A percentile compares a stretch with the other conserved stretches of the same genome.
Evolutionary conservation across 2,797 vertebrate genomes (phyloP).

Genomic region (Danio albolineatus): DNA sequence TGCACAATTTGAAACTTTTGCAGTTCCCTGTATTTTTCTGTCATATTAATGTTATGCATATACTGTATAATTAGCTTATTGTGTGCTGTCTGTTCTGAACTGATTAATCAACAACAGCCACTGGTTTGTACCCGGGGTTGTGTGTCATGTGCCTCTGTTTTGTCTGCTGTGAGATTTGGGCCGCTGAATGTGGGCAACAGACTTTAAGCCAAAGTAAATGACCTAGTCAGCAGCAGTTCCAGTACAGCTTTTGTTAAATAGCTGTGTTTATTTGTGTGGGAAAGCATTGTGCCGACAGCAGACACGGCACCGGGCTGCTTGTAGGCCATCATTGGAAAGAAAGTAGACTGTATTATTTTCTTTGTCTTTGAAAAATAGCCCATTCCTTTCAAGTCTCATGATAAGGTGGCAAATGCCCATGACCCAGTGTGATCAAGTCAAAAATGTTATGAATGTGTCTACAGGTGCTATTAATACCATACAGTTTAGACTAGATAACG

Average conservation of each 20-base stretch:
- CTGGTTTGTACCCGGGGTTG: not conserved
- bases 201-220: conserved; percentile 15
- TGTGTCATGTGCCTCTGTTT: conserved; percentile 43
- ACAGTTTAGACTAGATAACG: not conserved
- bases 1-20: no score
- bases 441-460: conserved; percentile 17
- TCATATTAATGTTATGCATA: no score
- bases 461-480: not conserved
- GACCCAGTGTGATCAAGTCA: conserved; percentile 23
- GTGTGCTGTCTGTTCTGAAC: not conserved
- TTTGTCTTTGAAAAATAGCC: conserved; percentile 2
- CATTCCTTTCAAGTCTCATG: conserved; percentile 1
- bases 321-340: conserved; percentile 14
- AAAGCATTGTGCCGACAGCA: not conserved
- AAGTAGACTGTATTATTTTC: not conserved
- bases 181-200: conserved; percentile 8
- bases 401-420: conserved; percentile 20
- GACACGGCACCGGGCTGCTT: not conserved
- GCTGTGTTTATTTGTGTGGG: not conserved
- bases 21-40: no score
- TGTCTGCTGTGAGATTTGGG: conserved; percentile 16
- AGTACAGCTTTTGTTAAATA: conserved; percentile 12
- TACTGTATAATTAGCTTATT: conserved; percentile 3
- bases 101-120: not conserved
- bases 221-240: conserved; percentile 12